phyloP scores from a whole-genome alignment of 2,888 invertebrate species.

The Frankliniella intonsa region DNA sequence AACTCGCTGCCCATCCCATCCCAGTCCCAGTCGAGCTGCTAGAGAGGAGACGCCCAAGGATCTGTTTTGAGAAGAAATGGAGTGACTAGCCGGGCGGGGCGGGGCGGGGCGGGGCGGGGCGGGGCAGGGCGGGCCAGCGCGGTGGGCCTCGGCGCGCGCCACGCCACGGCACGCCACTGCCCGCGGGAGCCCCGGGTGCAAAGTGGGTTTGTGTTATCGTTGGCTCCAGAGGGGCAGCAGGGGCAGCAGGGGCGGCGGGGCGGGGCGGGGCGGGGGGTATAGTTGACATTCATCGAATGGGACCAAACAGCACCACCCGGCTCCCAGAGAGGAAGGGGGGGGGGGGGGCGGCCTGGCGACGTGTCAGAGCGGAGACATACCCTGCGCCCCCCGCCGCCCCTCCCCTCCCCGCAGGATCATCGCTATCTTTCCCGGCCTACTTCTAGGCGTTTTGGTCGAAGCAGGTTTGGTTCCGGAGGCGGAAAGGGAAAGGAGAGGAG shows the following conservation, averaged over 20 bases:
- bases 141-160: background rate
- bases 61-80: constrained; percentile 13
- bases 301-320: background rate
- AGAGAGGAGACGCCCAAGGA: background rate
- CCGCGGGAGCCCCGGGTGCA: background rate
- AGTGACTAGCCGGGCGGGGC: background rate
- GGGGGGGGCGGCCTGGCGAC: too few species aligned
- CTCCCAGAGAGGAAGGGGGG: background rate
- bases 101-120: background rate
- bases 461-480: too few species aligned
- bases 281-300: constrained; percentile 5
- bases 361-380: too few species aligned
- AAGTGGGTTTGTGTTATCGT: background rate
- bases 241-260: background rate
- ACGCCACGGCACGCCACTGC: background rate
- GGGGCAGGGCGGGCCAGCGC: background rate
- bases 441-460: too few species aligned
- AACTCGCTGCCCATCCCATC: background rate
- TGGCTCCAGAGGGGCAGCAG: background rate
- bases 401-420: too few species aligned
- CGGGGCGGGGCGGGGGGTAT: background rate
- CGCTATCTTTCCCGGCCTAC: too few species aligned
- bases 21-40: background rate
- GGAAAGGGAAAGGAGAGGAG: too few species aligned
- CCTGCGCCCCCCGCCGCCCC: too few species aligned